Evolutionary conservation across 2,113 vertebrate genomes (phyloP).

Genomic region (Sinocyclocheilus rhinocerous): DNA sequence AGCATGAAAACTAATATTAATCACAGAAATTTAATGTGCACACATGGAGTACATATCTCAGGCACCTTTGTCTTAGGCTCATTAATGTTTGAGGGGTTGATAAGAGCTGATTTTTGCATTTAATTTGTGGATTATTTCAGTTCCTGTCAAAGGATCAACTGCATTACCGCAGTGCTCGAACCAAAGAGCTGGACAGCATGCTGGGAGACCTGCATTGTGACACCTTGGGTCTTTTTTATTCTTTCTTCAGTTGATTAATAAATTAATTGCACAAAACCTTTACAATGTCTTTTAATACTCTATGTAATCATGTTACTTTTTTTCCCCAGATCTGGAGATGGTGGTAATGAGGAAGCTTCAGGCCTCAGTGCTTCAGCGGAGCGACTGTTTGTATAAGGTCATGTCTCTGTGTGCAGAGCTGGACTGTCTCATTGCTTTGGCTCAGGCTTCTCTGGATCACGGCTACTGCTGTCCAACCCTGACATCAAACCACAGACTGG

Average conservation of each 20-base stretch:
- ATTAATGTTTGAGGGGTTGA: neutral
- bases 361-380: slow-evolving; percentile 81
- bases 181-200: slow-evolving; percentile 88
- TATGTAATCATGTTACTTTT: neutral
- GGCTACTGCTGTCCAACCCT: slow-evolving; percentile 83
- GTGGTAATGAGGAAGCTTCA: slow-evolving; percentile 91
- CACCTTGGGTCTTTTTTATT: slow-evolving; percentile 77
- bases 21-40: neutral
- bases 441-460: slow-evolving; percentile 86
- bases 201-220: slow-evolving; percentile 93
- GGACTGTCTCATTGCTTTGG: slow-evolving; percentile 90
- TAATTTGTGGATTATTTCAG: slow-evolving; percentile 63
- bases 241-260: neutral
- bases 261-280: neutral
- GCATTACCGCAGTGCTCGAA: slow-evolving; percentile 89
- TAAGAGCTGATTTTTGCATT: neutral
- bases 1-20: neutral
- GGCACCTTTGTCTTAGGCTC: neutral
- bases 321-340: slow-evolving; percentile 85
- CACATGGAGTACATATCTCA: neutral
- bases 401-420: slow-evolving; percentile 86
- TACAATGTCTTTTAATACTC: neutral
- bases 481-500: slow-evolving; percentile 65
- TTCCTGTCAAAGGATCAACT: slow-evolving; percentile 91
- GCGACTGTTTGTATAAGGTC: slow-evolving; percentile 81